phyloP scores from a whole-genome alignment of 2,797 vertebrate genomes.

The Craterocephalus amniculus region DNA sequence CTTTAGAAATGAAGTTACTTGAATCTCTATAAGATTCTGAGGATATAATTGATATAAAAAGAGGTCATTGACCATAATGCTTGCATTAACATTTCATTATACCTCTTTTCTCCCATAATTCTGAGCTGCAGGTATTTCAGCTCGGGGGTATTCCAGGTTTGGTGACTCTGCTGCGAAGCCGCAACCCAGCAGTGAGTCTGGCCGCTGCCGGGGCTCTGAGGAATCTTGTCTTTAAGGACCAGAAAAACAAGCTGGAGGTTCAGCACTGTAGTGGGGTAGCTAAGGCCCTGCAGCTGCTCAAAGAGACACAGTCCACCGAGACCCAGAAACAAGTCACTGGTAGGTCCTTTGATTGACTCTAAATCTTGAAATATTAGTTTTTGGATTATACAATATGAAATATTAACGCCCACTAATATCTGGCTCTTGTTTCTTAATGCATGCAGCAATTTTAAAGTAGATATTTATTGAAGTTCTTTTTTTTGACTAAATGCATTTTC shows the following conservation, averaged over 20 bases:
- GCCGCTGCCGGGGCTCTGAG: conserved; percentile 88
- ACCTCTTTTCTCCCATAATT: not conserved
- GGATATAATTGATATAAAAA: no score
- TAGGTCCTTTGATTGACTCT: conserved; percentile 45
- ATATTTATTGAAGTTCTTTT: no score
- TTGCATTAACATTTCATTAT: not conserved
- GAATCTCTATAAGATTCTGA: not conserved
- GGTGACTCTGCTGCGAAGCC: conserved; percentile 84
- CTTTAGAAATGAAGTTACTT: not conserved
- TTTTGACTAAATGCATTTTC: no score
- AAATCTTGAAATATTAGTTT: not conserved
- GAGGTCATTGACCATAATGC: not conserved
- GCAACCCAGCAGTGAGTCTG: conserved; percentile 82
- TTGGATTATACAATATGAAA: not conserved
- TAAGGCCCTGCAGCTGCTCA: conserved; percentile 85
- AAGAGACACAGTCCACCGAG: conserved; percentile 83
- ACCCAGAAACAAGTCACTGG: conserved; percentile 93
- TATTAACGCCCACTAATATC: not conserved
- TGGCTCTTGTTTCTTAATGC: not conserved
- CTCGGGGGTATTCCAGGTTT: conserved; percentile 87
- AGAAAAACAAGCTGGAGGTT: conserved; percentile 87
- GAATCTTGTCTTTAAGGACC: conserved; percentile 89
- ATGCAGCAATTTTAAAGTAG: no score
- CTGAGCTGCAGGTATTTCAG: conserved; percentile 79
- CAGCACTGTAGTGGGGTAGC: conserved; percentile 84